phyloP scores from a whole-genome alignment of 2,113 vertebrate genomes.

The Sebastes schlegelii region DNA sequence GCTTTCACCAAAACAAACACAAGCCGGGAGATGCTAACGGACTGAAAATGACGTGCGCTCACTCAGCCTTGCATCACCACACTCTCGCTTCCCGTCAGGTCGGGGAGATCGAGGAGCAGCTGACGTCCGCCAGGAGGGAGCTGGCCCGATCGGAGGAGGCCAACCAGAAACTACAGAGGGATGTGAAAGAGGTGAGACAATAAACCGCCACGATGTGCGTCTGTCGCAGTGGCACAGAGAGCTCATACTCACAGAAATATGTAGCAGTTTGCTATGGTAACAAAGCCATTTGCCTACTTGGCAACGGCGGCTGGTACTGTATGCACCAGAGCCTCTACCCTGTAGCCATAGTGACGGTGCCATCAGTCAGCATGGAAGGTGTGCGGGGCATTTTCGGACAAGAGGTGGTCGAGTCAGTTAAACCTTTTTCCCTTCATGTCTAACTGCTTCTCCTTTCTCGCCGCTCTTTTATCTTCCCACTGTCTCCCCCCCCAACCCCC shows the following conservation, averaged over 20 bases:
- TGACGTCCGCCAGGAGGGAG: conserved; percentile 90
- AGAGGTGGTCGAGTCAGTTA: conserved; percentile 15
- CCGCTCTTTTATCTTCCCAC: not conserved
- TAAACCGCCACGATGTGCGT: conserved; percentile 36
- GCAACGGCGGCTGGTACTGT: conserved; percentile 44
- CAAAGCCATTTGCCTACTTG: conserved; percentile 53
- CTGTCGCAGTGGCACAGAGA: conserved; percentile 30
- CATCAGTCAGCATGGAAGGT: conserved; percentile 24
- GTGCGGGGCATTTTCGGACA: not conserved
- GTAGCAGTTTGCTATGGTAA: conserved; percentile 56
- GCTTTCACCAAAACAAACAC: not conserved
- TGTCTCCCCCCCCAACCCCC: not conserved
- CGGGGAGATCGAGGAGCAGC: conserved; percentile 93
- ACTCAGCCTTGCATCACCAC: not conserved
- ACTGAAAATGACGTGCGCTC: not conserved
- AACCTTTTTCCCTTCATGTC: not conserved
- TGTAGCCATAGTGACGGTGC: conserved; percentile 45
- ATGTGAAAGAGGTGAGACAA: conserved; percentile 90
- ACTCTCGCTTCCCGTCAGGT: conserved; percentile 78
- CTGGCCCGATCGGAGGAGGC: conserved; percentile 91
- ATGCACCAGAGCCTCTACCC: conserved; percentile 20
- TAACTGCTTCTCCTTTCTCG: not conserved
- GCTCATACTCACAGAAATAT: conserved; percentile 27
- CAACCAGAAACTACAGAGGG: conserved; percentile 91
- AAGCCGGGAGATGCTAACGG: not conserved